These are phyloP conservation scores for Phrynocephalus versicolor DNA, from an alignment of 2,113 vertebrate genomes.

Conservation along the genomic window DNA sequence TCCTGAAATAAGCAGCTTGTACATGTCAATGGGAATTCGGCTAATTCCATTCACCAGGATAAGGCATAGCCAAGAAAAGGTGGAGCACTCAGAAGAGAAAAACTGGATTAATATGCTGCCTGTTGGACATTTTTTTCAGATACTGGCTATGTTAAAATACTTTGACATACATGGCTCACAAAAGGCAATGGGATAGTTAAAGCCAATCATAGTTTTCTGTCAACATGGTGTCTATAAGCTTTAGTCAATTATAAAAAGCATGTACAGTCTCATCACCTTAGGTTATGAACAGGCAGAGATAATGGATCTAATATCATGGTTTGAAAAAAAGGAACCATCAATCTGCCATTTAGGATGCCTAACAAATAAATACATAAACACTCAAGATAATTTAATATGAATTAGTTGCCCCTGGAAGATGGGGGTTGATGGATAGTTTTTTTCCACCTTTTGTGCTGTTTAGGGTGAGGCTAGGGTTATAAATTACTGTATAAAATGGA, in stretches of 20 bases:
- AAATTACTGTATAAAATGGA: not conserved
- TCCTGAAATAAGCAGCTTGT: not conserved
- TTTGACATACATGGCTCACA: conserved; percentile 42
- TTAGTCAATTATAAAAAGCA: conserved; percentile 32
- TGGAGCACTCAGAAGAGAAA: not conserved
- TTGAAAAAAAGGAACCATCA: not conserved
- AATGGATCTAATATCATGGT: not conserved
- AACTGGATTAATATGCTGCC: conserved; percentile 44
- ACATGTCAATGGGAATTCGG: conserved; percentile 65
- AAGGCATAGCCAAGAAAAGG: conserved; percentile 55
- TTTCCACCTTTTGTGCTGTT: not conserved
- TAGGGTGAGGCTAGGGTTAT: not conserved
- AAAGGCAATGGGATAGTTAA: not conserved
- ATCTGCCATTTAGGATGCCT: accelerated
- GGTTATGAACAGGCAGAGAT: conserved; percentile 6
- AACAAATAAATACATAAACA: not conserved
- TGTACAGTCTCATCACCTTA: not conserved
- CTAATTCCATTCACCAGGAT: conserved; percentile 72
- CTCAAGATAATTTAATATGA: not conserved
- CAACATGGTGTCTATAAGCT: conserved; percentile 5
- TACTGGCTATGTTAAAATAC: not conserved
- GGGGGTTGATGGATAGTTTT: not conserved
- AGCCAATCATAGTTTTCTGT: not conserved
- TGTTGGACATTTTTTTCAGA: conserved; percentile 6
- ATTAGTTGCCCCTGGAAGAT: not conserved